phyloP scores from a whole-genome alignment of 2,888 invertebrate species.

The Elmis aenea region DNA sequence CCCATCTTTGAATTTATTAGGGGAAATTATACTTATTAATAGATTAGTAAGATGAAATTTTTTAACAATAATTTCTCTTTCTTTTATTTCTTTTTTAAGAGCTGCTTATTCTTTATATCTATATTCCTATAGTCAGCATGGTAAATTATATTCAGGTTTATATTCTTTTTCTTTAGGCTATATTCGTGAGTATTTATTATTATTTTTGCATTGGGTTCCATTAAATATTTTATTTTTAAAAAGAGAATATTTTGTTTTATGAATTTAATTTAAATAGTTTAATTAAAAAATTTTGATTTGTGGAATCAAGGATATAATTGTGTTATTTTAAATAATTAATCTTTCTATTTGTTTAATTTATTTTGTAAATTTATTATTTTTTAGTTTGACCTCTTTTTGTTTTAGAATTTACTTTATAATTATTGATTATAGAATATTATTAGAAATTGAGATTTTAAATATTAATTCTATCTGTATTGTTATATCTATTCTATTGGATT shows the following conservation, averaged over 20 bases:
- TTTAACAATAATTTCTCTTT: conserved; percentile 51
- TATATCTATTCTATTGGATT: conserved; percentile 58
- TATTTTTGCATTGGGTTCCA: conserved; percentile 59
- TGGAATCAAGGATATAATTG: conserved; percentile 56
- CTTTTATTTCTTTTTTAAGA: conserved; percentile 59
- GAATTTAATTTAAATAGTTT: conserved; percentile 61
- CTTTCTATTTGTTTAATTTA: conserved; percentile 49
- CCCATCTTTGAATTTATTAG: conserved; percentile 61
- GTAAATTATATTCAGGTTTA: conserved; percentile 49
- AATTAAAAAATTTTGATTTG: conserved; percentile 60
- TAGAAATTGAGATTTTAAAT: conserved; percentile 52
- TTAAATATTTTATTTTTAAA: conserved; percentile 60
- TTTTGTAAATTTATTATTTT: conserved; percentile 49
- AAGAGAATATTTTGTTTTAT: conserved; percentile 50
- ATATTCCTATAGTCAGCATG: conserved; percentile 61
- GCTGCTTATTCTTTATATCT: conserved; percentile 52
- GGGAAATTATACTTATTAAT: conserved; percentile 62
- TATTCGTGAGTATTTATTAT: conserved; percentile 56
- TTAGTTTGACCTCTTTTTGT: conserved; percentile 45
- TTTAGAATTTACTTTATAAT: conserved; percentile 39
- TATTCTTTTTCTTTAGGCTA: conserved; percentile 50
- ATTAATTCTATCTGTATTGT: conserved; percentile 49
- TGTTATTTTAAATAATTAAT: conserved; percentile 50
- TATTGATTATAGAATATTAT: conserved; percentile 50
- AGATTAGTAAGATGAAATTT: conserved; percentile 52